A percentile compares a stretch with the other conserved stretches of the same genome.
phyloP scores from a whole-genome alignment of 2,888 invertebrate genomes.

The Acleris holmiana region DNA sequence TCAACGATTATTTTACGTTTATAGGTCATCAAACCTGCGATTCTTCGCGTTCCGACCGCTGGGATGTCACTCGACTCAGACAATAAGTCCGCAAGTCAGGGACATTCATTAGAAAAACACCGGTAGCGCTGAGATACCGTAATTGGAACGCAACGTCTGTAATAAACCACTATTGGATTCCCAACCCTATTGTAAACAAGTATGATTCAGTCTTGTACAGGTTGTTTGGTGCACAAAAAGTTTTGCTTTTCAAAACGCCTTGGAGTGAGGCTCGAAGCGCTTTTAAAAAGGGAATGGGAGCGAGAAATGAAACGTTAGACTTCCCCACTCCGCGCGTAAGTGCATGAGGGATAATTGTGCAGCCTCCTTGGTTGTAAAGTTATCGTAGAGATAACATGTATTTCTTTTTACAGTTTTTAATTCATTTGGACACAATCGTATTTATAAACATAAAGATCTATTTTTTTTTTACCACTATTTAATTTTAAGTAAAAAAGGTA shows the following conservation, averaged over 20 bases:
- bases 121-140: constrained; percentile 48
- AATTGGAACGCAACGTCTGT: constrained; percentile 53
- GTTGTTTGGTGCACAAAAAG: constrained; percentile 46
- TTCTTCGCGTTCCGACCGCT: constrained; percentile 33
- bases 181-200: constrained; percentile 41
- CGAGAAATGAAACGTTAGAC: constrained; percentile 54
- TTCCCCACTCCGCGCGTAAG: constrained; percentile 40
- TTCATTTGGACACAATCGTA: no score
- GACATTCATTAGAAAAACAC: constrained; percentile 62
- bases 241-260: constrained; percentile 67
- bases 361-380: constrained; percentile 13
- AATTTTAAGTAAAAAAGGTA: no score
- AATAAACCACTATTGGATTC: constrained; percentile 37
- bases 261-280: constrained; percentile 55
- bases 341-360: constrained; percentile 38
- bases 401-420: no score
- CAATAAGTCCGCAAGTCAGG: constrained; percentile 46
- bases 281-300: constrained; percentile 61
- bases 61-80: constrained; percentile 47
- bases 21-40: constrained; percentile 48
- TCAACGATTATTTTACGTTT: constrained; percentile 33
- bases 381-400: constrained; percentile 5
- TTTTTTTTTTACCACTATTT: no score
- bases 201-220: constrained; percentile 46
- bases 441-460: no score